These are phyloP conservation scores for Ophthalmolycus amberensis DNA, from an alignment of 2,113 vertebrate genomes.

Conservation along the genomic window DNA sequence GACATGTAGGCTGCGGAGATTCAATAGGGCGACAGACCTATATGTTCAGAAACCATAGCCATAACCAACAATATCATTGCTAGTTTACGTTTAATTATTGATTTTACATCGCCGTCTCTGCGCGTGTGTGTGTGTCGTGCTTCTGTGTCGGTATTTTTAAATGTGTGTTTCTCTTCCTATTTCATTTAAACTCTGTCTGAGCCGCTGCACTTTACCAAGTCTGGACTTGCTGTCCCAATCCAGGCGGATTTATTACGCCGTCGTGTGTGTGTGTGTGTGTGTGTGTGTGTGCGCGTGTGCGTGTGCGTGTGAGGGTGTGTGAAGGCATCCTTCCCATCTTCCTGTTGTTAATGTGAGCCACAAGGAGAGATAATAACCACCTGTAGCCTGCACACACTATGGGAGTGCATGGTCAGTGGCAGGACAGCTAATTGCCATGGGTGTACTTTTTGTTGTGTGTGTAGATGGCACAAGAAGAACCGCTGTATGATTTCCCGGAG, in stretches of 20 bases:
- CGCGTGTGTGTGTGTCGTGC: background rate
- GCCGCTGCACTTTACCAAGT: slow-evolving; percentile 69
- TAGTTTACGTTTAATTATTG: background rate
- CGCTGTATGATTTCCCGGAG: slow-evolving; percentile 86
- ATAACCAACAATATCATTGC: background rate
- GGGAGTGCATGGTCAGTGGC: background rate
- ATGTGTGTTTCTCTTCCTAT: slow-evolving; percentile 6
- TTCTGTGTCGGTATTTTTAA: slow-evolving; percentile 13
- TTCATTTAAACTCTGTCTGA: slow-evolving; percentile 59
- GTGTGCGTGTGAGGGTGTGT: background rate
- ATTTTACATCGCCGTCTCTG: background rate
- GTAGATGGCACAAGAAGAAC: slow-evolving; percentile 83
- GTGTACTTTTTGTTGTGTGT: slow-evolving; percentile 12
- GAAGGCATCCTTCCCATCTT: slow-evolving; percentile 30
- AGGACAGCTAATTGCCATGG: background rate
- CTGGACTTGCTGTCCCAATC: slow-evolving; percentile 75
- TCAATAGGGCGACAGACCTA: background rate
- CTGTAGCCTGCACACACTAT: background rate
- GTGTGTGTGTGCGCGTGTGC: slow-evolving; percentile 34
- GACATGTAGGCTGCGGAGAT: slow-evolving; percentile 15
- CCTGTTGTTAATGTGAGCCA: slow-evolving; percentile 26
- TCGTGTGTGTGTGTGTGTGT: slow-evolving; percentile 45
- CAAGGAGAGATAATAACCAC: slow-evolving; percentile 39
- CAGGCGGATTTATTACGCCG: slow-evolving; percentile 61
- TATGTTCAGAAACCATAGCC: background rate